Evolutionary conservation across 1,140 invertebrate species (phyloP).

Genomic region (Brevipalpus yothersi): DNA sequence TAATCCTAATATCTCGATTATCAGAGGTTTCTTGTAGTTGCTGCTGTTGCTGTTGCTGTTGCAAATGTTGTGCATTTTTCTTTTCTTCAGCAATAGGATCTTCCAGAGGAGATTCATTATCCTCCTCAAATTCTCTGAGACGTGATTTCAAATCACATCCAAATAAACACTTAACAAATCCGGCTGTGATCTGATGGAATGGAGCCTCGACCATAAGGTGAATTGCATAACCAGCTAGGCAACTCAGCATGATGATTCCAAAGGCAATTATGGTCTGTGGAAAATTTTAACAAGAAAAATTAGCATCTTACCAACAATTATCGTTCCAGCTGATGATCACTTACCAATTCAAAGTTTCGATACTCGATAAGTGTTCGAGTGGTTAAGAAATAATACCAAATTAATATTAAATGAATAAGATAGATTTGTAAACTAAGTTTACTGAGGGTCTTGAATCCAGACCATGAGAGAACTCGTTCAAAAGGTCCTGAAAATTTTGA

Average conservation of each 20-base stretch:
- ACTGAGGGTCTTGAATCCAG: background rate
- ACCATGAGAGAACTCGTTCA: background rate
- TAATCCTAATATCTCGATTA: background rate
- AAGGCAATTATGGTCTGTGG: background rate
- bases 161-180: background rate
- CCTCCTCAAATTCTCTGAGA: background rate
- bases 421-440: conserved; percentile 4
- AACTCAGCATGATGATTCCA: background rate
- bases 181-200: background rate
- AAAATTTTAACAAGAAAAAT: background rate
- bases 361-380: background rate
- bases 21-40: background rate
- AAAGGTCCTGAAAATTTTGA: background rate
- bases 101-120: background rate
- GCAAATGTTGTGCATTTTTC: background rate
- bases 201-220: background rate
- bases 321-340: background rate
- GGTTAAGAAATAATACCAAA: conserved; percentile 4
- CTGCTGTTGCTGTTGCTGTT: background rate
- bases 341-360: conserved; percentile 3
- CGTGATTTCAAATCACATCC: background rate
- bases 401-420: conserved; percentile 3
- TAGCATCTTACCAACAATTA: background rate
- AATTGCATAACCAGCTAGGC: background rate
- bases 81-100: background rate